A percentile compares a stretch with the other conserved stretches of the same genome.
These are phyloP conservation scores for Nemoura dubitans DNA, from an alignment of 2,888 invertebrate species.

Conservation along the genomic window DNA sequence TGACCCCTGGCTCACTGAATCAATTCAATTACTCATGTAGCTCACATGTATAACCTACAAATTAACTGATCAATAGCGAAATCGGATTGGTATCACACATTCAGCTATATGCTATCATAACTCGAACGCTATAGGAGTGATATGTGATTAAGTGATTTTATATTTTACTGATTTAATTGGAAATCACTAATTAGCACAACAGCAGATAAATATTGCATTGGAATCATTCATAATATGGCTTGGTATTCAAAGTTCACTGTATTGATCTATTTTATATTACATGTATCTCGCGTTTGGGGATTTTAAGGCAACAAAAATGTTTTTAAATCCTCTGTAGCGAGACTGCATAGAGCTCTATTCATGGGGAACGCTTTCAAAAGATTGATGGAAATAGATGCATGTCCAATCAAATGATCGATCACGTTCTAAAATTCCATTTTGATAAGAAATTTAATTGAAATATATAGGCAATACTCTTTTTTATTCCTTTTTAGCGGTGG, in stretches of 20 bases:
- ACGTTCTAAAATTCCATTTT: neutral
- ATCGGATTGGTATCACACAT: neutral
- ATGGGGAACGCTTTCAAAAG: neutral
- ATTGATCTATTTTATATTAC: neutral
- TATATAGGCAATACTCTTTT: neutral
- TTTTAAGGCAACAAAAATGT: neutral
- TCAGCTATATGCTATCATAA: neutral
- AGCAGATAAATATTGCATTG: too few relatives aligned
- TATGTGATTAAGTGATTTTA: neutral
- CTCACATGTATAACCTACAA: neutral
- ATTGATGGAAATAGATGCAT: neutral
- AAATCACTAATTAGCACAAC: too few relatives aligned
- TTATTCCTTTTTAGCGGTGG: neutral
- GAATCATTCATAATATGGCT: too few relatives aligned
- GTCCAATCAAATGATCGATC: neutral
- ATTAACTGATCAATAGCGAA: neutral
- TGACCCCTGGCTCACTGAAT: neutral
- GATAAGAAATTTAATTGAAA: neutral
- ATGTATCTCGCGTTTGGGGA: neutral
- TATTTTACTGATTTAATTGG: too few relatives aligned
- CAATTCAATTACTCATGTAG: neutral
- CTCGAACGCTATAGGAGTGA: too few relatives aligned
- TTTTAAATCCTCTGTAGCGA: neutral
- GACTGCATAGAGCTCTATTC: neutral
- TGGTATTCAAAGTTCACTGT: neutral